Evolutionary conservation across 2,797 vertebrate genomes (phyloP).

Genomic region (Remorina albescens): DNA sequence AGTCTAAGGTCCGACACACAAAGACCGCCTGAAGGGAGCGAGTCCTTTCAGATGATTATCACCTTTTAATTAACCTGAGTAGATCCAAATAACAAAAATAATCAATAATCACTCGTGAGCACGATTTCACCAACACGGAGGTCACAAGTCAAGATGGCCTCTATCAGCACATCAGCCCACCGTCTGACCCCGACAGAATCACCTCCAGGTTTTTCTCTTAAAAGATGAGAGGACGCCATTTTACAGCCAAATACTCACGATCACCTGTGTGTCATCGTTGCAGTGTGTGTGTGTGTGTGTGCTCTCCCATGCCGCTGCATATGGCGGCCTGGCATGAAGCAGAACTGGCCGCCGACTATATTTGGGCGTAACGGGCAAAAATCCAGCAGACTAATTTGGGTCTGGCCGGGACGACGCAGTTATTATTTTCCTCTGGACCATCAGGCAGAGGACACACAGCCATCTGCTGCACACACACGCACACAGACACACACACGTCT

Average conservation of each 20-base stretch:
- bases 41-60: no score
- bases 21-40: no score
- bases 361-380: slow-evolving; percentile 87
- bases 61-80: no score
- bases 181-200: no score
- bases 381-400: slow-evolving; percentile 90
- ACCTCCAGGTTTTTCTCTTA: no score
- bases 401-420: slow-evolving; percentile 94
- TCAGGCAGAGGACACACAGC: slow-evolving; percentile 97
- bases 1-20: no score
- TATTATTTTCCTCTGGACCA: slow-evolving; percentile 98
- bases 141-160: no score
- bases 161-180: no score
- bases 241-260: slow-evolving; percentile 4
- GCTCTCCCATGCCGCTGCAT: slow-evolving; percentile 89
- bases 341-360: slow-evolving; percentile 79
- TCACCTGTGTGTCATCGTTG: slow-evolving; percentile 22
- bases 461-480: slow-evolving; percentile 94
- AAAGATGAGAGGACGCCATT: neutral
- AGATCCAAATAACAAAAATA: no score
- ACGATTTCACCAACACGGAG: no score
- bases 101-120: no score
- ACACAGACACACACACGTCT: slow-evolving; percentile 93
- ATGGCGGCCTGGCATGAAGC: slow-evolving; percentile 93
- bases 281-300: slow-evolving; percentile 26